Evolutionary conservation across 2,797 vertebrate genomes (phyloP), one percentile per base, ranked within the genome.

Genomic region (Leptodactylus fallax): DNA sequence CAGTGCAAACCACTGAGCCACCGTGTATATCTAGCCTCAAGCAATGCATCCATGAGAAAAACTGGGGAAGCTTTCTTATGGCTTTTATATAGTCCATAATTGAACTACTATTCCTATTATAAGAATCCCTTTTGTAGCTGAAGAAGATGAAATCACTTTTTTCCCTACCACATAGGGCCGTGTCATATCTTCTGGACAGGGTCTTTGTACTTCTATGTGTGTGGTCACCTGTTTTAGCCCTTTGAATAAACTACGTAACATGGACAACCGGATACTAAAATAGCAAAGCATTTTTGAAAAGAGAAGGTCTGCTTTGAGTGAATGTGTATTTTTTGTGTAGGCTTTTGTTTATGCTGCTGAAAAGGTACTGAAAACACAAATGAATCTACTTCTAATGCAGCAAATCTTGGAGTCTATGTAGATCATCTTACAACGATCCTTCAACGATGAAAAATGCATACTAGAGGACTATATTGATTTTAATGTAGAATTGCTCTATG

Each of bases 381-480:
- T 60, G 17, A 74, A 74, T 47, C 21, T 14, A 10, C 27, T 60
- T 53, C 6, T 17, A 60, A 84, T 74, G 27, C 69, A 72, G 58
- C 69, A 84, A 60, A 74, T 60, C 53, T 19, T 21, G 7, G 81
- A 21, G 3, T 83, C 25, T 56, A 45, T 47, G 25, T 25, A 83
- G 67, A 72, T 69, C 17, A 49, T 58, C 17, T 61, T 74, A 47
- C 27, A 84, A 84, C 9, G 14, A n/a, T 58, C 7, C 19, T 8
- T 45, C 67, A 58, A 36, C 36, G 36, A 76, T 84, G 82, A 84
- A 84, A 84, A 76, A 84, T 84, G 82, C 69, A 84, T 74, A 10
- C 13, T 27, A 45, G 49, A 76, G 69, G 21, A 84, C 69, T 25
- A 51, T 53, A 74, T 76, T 84, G 69, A 84, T 74, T 84, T 74